Evolutionary conservation across 2,888 invertebrate species (phyloP), one percentile per base, ranked within the genome.

Genomic region (Malachius bipustulatus): DNA sequence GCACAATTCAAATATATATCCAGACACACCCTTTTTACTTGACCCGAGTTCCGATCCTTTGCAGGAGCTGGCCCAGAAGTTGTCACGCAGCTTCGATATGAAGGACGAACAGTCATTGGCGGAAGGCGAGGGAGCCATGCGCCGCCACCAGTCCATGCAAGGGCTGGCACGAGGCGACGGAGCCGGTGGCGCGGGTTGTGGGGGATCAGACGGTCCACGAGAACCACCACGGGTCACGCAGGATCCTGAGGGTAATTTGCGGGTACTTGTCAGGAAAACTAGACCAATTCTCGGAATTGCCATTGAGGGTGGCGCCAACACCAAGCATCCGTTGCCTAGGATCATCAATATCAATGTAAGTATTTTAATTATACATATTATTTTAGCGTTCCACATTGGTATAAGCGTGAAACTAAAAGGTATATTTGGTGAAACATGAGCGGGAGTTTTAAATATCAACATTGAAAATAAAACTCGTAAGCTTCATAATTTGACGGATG

Each of bases 281-380:
- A 90, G 90, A 65, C 87, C 91, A 32, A 88, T 89, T 55, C 74
- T 96, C 52, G 94, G 96, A 47, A 89, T 96, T 56, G 94, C 93
- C 44, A 94, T 96, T 55, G 94, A 94, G 67, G 96, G 96, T 42
- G 96, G 96, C 43, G 87, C 88, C 52, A 91, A 96, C 64, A 94
- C 94, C 30, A 84, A 85, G 57, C 93, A 94, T 65, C 87, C 89
- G 36, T 70, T 93, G 55, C 94, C 94, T 35, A 75, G 91, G 59
- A 91, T 96, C 56, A 93, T 94, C 56, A 91, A 90, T 64, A 91
- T 96, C 59, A 93, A 93, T 65, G 94, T 93, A 64, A 76, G 82
- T 64, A 27, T 14, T n/a, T n/a, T n/a, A n/a, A n/a, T n/a, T n/a
- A n/a, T n/a, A n/a, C n/a, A n/a, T n/a, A n/a, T n/a, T n/a, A n/a